These are phyloP conservation scores for Cristatella mucedo DNA, from an alignment of 2,888 invertebrate species.

Conservation along the genomic window DNA sequence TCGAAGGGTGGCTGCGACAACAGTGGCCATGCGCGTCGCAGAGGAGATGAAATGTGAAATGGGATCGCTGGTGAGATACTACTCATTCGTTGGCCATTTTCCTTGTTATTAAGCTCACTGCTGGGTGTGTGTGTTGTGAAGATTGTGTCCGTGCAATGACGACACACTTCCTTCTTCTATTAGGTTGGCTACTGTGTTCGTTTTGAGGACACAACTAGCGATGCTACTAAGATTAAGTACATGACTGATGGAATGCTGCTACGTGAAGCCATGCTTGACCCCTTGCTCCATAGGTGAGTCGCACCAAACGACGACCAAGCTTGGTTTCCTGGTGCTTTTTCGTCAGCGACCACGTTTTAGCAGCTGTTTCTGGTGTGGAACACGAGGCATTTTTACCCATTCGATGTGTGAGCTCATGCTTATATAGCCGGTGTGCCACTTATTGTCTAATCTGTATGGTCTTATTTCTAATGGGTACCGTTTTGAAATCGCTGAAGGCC, in stretches of 20 bases:
- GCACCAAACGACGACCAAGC: too few species aligned
- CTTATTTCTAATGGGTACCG: too few species aligned
- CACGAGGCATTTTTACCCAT: too few species aligned
- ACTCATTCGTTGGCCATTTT: not conserved
- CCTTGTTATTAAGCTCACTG: not conserved
- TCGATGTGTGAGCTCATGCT: too few species aligned
- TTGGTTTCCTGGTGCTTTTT: too few species aligned
- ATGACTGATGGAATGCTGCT: conserved; percentile 86
- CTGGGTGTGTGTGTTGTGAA: not conserved
- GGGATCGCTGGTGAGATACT: conserved; percentile 46
- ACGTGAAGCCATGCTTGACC: conserved; percentile 61
- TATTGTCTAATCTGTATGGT: too few species aligned
- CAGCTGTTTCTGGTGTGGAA: too few species aligned
- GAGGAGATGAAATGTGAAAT: conserved; percentile 40
- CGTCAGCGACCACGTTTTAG: too few species aligned
- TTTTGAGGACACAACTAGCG: conserved; percentile 72
- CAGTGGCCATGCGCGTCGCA: conserved; percentile 43
- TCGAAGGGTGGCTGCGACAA: conserved; percentile 40
- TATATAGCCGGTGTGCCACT: too few species aligned
- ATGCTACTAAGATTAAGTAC: conserved; percentile 65
- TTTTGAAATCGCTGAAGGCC: too few species aligned
- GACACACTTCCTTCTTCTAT: not conserved
- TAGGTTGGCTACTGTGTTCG: conserved; percentile 50
- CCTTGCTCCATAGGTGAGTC: conserved; percentile 29
- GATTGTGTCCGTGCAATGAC: too few species aligned